These are phyloP conservation scores for Desmodus rotundus DNA, from an alignment of 2,113 vertebrate genomes.

Conservation along the genomic window DNA sequence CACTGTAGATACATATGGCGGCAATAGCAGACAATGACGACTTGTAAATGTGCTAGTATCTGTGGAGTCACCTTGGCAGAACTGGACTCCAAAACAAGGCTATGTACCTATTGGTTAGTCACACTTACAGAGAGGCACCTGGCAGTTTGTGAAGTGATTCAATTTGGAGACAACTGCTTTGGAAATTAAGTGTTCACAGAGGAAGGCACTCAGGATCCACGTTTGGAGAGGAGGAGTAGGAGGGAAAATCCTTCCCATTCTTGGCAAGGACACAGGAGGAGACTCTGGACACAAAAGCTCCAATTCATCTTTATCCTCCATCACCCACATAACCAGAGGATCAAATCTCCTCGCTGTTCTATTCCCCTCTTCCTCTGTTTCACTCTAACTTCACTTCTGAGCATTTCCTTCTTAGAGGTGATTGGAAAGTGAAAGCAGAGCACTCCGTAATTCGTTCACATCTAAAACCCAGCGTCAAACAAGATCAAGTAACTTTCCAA, in stretches of 20 bases:
- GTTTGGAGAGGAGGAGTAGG: neutral
- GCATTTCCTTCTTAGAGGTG: neutral
- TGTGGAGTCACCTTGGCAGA: neutral
- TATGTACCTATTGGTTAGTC: no score
- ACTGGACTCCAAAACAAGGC: neutral
- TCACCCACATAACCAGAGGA: neutral
- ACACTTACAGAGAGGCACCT: neutral
- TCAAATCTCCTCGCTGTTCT: neutral
- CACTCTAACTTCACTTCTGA: neutral
- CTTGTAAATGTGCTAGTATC: neutral
- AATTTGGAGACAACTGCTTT: neutral
- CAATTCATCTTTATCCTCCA: neutral
- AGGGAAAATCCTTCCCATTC: neutral
- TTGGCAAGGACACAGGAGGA: neutral
- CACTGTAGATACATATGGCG: fast-evolving
- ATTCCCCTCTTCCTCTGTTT: neutral
- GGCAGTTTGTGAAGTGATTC: neutral
- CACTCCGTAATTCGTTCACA: neutral
- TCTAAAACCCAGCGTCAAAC: neutral
- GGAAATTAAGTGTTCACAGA: neutral
- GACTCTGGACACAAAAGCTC: neutral
- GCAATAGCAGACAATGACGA: neutral
- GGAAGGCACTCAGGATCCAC: neutral
- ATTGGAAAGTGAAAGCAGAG: neutral
- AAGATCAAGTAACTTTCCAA: neutral